These are phyloP conservation scores for Noturus placidus DNA, from an alignment of 2,113 vertebrate species.

Conservation along the genomic window DNA sequence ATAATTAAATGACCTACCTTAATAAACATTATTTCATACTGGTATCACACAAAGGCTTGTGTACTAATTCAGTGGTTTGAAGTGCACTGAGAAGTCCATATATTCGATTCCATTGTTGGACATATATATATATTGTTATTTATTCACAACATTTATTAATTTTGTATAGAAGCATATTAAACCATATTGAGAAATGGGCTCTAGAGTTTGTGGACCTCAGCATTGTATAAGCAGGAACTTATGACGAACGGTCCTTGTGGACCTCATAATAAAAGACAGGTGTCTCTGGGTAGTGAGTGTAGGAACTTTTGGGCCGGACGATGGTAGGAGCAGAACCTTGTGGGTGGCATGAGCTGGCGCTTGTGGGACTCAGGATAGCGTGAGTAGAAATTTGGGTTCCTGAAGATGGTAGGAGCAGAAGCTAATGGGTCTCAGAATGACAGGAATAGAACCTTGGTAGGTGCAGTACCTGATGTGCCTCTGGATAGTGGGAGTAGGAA, in stretches of 20 bases:
- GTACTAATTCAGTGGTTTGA: neutral
- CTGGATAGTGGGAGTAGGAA: neutral
- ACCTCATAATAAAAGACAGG: no score
- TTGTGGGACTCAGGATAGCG: neutral
- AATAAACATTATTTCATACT: slow-evolving; percentile 44
- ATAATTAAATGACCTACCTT: slow-evolving; percentile 7
- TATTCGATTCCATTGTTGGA: no score
- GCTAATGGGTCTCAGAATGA: neutral
- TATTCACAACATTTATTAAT: neutral
- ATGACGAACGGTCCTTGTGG: neutral
- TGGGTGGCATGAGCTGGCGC: neutral
- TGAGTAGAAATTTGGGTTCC: neutral
- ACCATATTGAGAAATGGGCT: neutral
- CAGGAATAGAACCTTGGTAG: neutral
- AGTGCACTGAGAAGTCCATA: neutral
- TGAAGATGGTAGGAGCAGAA: neutral
- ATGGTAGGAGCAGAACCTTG: neutral
- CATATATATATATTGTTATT: neutral
- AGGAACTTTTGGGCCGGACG: neutral
- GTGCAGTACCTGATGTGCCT: neutral
- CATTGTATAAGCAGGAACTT: neutral
- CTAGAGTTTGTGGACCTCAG: neutral
- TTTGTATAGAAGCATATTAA: neutral
- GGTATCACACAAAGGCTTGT: neutral
- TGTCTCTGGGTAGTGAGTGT: neutral